A percentile compares a stretch with the other conserved stretches of the same genome.
Conservation (phyloP, 2,888 invertebrate species). For the Trissonchulus latispiculum region DNA sequence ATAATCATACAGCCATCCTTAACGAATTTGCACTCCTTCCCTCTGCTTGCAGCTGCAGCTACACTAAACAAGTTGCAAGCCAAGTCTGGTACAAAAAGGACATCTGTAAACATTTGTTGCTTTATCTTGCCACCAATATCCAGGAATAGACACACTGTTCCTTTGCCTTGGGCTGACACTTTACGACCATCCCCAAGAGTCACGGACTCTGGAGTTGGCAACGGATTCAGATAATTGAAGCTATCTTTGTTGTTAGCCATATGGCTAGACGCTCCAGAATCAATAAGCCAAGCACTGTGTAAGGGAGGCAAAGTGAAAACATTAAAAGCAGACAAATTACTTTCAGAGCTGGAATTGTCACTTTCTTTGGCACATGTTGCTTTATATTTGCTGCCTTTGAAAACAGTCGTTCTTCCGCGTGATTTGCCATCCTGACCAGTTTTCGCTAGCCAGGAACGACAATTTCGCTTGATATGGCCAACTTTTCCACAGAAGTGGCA, state of each 20-base stretch:
- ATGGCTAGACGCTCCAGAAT: not conserved
- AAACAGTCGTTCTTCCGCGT: not conserved
- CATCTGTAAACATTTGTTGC: not conserved
- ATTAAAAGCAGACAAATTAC: not conserved
- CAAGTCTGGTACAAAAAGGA: not conserved
- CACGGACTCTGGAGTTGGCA: not conserved
- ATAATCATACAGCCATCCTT: not conserved
- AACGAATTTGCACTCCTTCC: not conserved
- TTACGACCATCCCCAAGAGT: not conserved
- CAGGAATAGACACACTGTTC: not conserved
- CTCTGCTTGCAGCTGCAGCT: not conserved
- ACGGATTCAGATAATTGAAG: not conserved
- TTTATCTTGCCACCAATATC: not conserved
- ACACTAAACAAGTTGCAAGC: not conserved
- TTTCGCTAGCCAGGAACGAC: not conserved
- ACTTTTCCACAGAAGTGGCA: not conserved
- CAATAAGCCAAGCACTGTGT: not conserved
- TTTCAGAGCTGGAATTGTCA: not conserved
- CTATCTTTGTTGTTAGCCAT: not conserved
- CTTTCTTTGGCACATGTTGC: not conserved
- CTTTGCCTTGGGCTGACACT: not conserved
- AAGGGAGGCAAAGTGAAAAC: not conserved
- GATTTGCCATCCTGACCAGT: not conserved
- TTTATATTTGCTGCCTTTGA: not conserved
- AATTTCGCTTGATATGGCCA: not conserved